These are phyloP conservation scores for Grus americana DNA, from an alignment of 2,113 vertebrate species.

Conservation along the genomic window DNA sequence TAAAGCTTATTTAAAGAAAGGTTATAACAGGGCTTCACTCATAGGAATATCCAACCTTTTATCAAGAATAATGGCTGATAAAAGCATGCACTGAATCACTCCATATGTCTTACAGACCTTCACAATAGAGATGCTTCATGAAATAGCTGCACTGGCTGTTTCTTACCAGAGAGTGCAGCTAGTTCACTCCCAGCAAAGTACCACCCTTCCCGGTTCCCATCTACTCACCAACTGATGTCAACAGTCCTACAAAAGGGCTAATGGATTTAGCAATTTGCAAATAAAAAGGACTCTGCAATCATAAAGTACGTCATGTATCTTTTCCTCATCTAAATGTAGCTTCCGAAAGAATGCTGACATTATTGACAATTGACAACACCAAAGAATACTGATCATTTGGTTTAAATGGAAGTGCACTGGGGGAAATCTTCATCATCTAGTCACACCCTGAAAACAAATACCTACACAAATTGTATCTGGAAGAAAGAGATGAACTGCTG, in stretches of 20 bases:
- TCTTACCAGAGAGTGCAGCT: not conserved
- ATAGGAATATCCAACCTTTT: not conserved
- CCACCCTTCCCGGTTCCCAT: not conserved
- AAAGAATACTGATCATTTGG: not conserved
- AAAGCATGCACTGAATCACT: not conserved
- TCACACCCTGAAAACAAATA: not conserved
- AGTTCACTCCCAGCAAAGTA: not conserved
- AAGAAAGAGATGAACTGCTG: not conserved
- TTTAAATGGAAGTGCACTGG: not conserved
- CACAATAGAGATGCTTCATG: not conserved
- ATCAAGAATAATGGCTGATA: not conserved
- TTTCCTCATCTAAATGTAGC: not conserved
- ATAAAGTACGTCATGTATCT: not conserved
- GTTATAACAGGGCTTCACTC: not conserved
- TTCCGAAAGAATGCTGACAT: not conserved
- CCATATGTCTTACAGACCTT: not conserved
- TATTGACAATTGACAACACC: not conserved
- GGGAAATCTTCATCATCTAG: not conserved
- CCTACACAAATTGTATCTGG: not conserved
- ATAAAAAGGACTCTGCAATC: not conserved
- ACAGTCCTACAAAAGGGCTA: not conserved
- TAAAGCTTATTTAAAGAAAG: not conserved
- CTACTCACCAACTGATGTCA: not conserved
- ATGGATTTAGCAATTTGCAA: not conserved
- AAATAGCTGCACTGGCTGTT: not conserved